Base-by-base conservation (phyloP, 2,888 invertebrate genomes). In the Diplazon laetatorius region DNA sequence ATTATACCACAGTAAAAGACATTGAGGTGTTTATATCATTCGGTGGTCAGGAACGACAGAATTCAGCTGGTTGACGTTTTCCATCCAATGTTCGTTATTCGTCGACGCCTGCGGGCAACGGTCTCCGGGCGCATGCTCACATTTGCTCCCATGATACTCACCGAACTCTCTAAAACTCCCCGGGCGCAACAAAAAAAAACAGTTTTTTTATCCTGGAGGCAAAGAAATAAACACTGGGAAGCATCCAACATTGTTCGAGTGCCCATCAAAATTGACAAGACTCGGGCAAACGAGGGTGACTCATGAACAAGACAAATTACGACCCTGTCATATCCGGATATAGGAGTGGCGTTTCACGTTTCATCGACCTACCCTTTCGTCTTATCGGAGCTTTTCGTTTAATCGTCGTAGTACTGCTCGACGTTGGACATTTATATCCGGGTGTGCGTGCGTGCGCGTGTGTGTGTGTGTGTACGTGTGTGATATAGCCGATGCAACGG, bases 251-350 rank as follows among this genome's bases (percentile, higher is more conserved):
- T 44, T 18, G 35, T 44, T 22, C 16, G 50, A 65, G 52, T 44
- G 48, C 18, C 57, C 62, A 42, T 62, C 66, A 68, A 35, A 50
- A 62, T 12, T 57, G 57, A 22, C 18, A 22, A n/a, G 30, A 55
- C 30, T 22, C n/a, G 46, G n/a, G 39, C 8, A 42, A n/a, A 37
- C 37, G 62, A 37, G 12, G 20, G 48, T 20, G 16, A 35, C 42
- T 3, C 12, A 46, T 30, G 35, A 44, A 46, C 48, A 52, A 42
- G 55, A 81, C 75, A 75, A 80, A 77, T 60, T 75, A 75, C 63
- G 80, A 80, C 55, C 42, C 37, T 75, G 73, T 60, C 77, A 66
- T 60, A 74, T 72, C 46, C 72, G 18, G 37, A 52, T 69, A 69
- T 65, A 57, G 35, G 50, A 50, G 60, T 60, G 60, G 30, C 65